Evolutionary conservation across 2,797 vertebrate species (phyloP).

Genomic region (Menidia menidia): DNA sequence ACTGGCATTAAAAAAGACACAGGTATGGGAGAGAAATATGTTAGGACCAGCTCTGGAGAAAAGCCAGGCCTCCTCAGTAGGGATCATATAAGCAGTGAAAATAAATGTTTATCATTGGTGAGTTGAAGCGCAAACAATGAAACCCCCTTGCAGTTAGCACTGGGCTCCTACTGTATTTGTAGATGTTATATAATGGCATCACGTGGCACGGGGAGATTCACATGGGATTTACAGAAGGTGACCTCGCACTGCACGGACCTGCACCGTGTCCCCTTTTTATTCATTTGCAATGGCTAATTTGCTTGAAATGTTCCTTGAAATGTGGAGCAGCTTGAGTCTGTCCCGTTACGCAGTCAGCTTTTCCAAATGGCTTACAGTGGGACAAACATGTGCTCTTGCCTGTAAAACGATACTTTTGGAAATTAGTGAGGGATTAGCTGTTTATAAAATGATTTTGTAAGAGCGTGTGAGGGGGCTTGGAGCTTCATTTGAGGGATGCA

Average conservation of each 20-base stretch:
- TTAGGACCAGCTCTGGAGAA: slow-evolving; percentile 24
- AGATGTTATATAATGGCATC: slow-evolving; percentile 35
- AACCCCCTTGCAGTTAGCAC: slow-evolving; percentile 16
- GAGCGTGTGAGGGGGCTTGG: too few relatives aligned
- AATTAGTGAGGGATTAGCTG: not conserved
- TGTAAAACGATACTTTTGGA: not conserved
- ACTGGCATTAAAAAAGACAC: slow-evolving; percentile 33
- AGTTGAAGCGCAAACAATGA: not conserved
- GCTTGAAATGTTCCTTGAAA: not conserved
- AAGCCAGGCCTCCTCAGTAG: slow-evolving; percentile 9
- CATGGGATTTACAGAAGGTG: slow-evolving; percentile 34
- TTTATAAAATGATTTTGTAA: not conserved
- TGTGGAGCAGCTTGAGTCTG: not conserved
- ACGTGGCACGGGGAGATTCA: slow-evolving; percentile 2
- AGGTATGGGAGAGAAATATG: slow-evolving; percentile 50
- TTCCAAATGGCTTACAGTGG: not conserved
- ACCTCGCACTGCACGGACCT: slow-evolving; percentile 31
- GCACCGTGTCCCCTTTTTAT: slow-evolving; percentile 29
- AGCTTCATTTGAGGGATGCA: not conserved
- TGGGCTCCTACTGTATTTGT: slow-evolving; percentile 8
- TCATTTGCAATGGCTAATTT: slow-evolving; percentile 1
- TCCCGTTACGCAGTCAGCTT: not conserved
- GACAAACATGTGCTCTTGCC: not conserved
- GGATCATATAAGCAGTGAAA: not conserved
- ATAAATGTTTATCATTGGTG: not conserved